Conservation (phyloP, 2,113 vertebrate species). For the Bufo gargarizans region DNA sequence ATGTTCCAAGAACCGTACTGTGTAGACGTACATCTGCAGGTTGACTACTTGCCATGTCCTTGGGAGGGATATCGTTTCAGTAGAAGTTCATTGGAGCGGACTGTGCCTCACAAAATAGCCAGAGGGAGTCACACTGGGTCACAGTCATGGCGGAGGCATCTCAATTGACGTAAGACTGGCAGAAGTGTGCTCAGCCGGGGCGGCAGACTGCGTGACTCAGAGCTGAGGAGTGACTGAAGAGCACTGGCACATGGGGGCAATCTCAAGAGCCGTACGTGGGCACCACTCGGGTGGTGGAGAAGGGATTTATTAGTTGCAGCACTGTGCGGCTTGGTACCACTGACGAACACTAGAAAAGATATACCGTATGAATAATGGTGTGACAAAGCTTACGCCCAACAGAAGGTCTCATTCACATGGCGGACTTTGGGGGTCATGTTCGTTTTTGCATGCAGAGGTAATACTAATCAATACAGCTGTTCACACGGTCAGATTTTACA, state of each 20-base stretch:
- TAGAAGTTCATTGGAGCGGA: not conserved
- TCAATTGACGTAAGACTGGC: not conserved
- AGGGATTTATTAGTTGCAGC: too few species aligned
- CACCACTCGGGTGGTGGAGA: not conserved
- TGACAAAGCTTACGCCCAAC: not conserved
- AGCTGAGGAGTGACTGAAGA: slow-evolving; percentile 1
- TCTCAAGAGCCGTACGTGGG: not conserved
- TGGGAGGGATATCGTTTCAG: not conserved
- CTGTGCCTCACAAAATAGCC: not conserved
- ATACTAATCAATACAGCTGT: too few species aligned
- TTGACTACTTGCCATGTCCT: not conserved
- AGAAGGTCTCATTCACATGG: not conserved
- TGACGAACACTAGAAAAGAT: too few species aligned
- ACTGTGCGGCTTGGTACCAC: too few species aligned
- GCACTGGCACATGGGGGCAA: not conserved
- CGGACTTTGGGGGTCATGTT: too few species aligned
- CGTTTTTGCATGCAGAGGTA: too few species aligned
- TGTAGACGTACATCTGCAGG: not conserved
- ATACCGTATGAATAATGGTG: not conserved
- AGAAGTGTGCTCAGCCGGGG: not conserved
- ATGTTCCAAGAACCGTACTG: slow-evolving; percentile 1
- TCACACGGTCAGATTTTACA: too few species aligned
- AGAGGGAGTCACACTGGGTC: not conserved
- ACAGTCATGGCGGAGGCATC: not conserved
- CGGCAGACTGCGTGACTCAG: not conserved